These are phyloP conservation scores for Julus scandinavius DNA, from an alignment of 2,888 invertebrate genomes.

Conservation along the genomic window DNA sequence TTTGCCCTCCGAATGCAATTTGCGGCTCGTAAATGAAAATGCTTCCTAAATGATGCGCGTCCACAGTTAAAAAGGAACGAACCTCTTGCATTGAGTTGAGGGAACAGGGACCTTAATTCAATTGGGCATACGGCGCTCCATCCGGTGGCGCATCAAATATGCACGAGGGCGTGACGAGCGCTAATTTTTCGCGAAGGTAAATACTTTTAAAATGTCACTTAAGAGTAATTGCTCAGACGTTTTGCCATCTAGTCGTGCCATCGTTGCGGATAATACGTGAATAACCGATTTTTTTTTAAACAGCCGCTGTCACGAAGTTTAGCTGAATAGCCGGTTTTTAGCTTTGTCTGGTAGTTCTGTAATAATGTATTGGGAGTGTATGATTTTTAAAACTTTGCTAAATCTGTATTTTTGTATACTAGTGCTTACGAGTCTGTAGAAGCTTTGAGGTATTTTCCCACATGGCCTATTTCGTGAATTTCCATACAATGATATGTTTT, in stretches of 20 bases:
- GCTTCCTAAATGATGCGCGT: constrained; percentile 25
- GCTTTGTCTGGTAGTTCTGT: too few species aligned
- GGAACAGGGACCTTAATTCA: neutral
- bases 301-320: neutral
- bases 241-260: neutral
- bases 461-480: too few species aligned
- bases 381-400: too few species aligned
- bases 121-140: constrained; percentile 23
- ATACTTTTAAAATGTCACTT: constrained; percentile 23
- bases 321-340: neutral
- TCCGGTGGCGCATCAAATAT: constrained; percentile 4
- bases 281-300: too few species aligned
- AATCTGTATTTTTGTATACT: too few species aligned
- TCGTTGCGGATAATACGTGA: too few species aligned
- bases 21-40: constrained; percentile 28
- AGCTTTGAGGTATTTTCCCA: too few species aligned
- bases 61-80: constrained; percentile 6
- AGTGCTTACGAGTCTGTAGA: too few species aligned
- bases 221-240: neutral
- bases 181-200: constrained; percentile 19
- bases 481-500: too few species aligned
- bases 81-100: neutral
- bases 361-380: too few species aligned
- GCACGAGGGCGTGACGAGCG: constrained; percentile 1
- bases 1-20: neutral